Conservation (phyloP, 2,888 invertebrate species). For the Xanthorhoe designata region DNA sequence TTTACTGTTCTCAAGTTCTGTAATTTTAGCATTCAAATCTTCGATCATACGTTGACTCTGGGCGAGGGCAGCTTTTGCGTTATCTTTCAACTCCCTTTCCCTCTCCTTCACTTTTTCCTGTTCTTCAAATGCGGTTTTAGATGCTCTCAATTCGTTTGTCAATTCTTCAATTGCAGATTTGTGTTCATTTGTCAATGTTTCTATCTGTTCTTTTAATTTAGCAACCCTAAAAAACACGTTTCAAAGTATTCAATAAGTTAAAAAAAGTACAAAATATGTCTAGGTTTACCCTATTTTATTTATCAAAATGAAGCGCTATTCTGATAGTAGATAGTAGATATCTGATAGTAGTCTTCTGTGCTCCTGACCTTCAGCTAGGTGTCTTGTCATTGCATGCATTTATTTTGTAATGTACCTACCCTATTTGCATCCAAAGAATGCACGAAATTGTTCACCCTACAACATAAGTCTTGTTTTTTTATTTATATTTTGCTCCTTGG, state of each 20-base stretch:
- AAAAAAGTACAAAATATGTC: no score
- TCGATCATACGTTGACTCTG: slow-evolving; percentile 61
- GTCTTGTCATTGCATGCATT: no score
- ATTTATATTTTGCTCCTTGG: no score
- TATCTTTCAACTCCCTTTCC: slow-evolving; percentile 60
- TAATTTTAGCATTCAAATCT: slow-evolving; percentile 64
- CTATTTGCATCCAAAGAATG: no score
- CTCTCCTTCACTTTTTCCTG: slow-evolving; percentile 53
- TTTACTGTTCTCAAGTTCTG: slow-evolving; percentile 66
- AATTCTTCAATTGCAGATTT: slow-evolving; percentile 62
- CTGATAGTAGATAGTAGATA: no score
- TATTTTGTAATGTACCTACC: no score
- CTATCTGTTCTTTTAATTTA: slow-evolving; percentile 69
- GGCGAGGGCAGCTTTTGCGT: slow-evolving; percentile 54
- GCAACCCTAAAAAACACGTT: slow-evolving; percentile 54
- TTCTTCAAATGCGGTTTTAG: slow-evolving; percentile 59
- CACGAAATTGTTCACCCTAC: no score
- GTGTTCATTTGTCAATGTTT: slow-evolving; percentile 60
- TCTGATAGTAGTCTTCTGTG: no score
- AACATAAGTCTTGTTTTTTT: no score
- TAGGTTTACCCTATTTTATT: no score
- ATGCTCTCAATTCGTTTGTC: slow-evolving; percentile 63
- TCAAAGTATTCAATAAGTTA: not conserved
- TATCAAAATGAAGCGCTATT: no score
- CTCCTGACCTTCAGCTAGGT: no score